These are phyloP conservation scores for Romanomermis culicivorax DNA, from an alignment of 2,888 invertebrate species.

Conservation along the genomic window DNA sequence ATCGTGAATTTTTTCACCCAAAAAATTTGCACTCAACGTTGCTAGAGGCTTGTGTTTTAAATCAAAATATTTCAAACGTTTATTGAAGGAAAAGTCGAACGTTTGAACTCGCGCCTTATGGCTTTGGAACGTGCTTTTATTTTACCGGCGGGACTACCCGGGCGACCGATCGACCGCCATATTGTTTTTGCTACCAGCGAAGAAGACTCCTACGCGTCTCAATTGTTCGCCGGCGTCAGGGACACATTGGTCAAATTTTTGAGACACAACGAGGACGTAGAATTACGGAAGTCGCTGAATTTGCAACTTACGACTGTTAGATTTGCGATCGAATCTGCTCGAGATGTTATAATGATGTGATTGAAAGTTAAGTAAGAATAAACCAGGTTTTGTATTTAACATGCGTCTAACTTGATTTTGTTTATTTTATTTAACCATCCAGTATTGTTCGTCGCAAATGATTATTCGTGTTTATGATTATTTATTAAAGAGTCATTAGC, in stretches of 20 bases:
- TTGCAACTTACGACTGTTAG: not conserved
- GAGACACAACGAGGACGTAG: not conserved
- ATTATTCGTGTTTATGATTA: too few species aligned
- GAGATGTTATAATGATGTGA: too few species aligned
- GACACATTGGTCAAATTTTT: not conserved
- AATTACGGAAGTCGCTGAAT: not conserved
- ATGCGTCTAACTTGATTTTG: too few species aligned
- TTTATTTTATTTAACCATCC: too few species aligned
- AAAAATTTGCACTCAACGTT: too few species aligned
- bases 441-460: too few species aligned
- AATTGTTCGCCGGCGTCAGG: not conserved
- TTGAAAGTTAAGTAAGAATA: too few species aligned
- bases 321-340: not conserved
- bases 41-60: too few species aligned
- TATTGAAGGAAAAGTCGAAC: not conserved
- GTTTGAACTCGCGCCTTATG: not conserved
- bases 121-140: constrained; percentile 9
- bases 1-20: too few species aligned
- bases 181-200: not conserved
- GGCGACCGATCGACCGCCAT: not conserved
- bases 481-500: too few species aligned
- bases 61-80: too few species aligned
- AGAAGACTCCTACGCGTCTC: not conserved
- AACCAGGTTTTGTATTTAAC: too few species aligned
- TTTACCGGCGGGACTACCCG: not conserved